Conservation (phyloP, 2,113 vertebrate species). For the Pionites leucogaster region DNA sequence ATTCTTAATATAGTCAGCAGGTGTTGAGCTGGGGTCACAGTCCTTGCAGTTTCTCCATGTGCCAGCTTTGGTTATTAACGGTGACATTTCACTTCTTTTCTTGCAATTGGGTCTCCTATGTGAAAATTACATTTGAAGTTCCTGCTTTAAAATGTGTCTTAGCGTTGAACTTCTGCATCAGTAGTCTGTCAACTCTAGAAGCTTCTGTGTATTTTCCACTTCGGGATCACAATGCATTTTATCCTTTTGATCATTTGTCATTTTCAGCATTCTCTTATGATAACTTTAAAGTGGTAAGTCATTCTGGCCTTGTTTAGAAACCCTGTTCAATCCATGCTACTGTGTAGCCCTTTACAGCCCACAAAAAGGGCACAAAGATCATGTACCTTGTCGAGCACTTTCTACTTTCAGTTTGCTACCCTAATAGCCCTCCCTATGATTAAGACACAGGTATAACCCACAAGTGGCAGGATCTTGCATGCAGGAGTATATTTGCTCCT, state of each 20-base stretch:
- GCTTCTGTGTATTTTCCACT: neutral
- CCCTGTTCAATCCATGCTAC: neutral
- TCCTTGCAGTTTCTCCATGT: neutral
- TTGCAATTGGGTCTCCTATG: neutral
- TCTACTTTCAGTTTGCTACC: neutral
- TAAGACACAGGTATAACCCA: neutral
- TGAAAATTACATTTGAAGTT: neutral
- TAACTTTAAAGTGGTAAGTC: neutral
- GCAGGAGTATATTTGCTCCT: neutral
- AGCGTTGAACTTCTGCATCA: neutral
- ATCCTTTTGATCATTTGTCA: neutral
- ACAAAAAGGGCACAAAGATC: neutral
- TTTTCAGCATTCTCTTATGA: neutral
- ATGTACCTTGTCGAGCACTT: neutral
- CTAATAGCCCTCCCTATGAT: neutral
- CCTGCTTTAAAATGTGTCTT: neutral
- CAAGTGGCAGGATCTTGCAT: neutral
- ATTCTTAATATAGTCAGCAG: neutral
- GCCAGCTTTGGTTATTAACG: neutral
- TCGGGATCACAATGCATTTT: neutral
- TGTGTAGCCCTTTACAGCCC: neutral
- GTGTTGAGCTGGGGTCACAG: neutral
- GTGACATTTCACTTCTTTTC: neutral
- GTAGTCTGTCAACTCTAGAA: neutral
- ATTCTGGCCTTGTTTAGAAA: neutral